These are phyloP conservation scores for Montipora capricornis DNA, from an alignment of 64 coral and sea anemone genomes.

Conservation along the genomic window DNA sequence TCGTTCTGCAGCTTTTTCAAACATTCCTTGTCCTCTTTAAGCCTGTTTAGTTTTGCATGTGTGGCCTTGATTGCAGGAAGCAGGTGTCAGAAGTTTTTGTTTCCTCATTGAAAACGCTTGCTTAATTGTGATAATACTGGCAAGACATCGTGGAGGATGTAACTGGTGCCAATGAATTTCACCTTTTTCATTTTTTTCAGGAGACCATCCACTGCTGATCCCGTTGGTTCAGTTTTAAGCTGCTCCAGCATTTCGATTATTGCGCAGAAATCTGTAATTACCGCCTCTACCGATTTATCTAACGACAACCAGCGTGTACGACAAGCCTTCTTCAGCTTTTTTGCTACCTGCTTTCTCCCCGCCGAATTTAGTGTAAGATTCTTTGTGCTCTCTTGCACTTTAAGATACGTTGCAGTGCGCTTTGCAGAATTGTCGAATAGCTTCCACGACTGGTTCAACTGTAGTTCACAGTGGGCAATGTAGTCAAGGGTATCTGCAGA, in stretches of 20 bases:
- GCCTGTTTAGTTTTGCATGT: background rate
- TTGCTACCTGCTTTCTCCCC: slow-evolving; percentile 46
- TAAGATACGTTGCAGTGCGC: slow-evolving; percentile 39
- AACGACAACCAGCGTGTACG: slow-evolving; percentile 46
- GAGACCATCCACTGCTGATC: slow-evolving; percentile 34
- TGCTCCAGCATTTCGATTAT: slow-evolving; percentile 35
- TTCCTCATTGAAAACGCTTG: slow-evolving; percentile 48
- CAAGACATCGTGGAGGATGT: slow-evolving; percentile 49
- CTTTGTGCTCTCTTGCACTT: slow-evolving; percentile 43
- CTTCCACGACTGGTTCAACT: slow-evolving; percentile 48
- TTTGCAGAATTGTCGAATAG: slow-evolving; percentile 42
- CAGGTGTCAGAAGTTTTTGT: slow-evolving; percentile 49
- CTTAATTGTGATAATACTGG: slow-evolving; percentile 55
- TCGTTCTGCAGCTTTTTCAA: slow-evolving; percentile 49
- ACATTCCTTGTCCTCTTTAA: slow-evolving; percentile 48
- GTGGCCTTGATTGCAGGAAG: background rate
- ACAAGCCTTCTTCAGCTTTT: slow-evolving; percentile 53
- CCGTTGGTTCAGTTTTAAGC: slow-evolving; percentile 49
- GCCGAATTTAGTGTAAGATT: slow-evolving; percentile 47
- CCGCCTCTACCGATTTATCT: slow-evolving; percentile 46
- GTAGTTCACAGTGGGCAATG: slow-evolving; percentile 53
- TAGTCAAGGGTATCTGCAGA: slow-evolving; percentile 59
- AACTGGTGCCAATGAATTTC: slow-evolving; percentile 44
- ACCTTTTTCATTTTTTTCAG: slow-evolving; percentile 55
- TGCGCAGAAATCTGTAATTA: slow-evolving; percentile 30